Evolutionary conservation across 2,888 invertebrate genomes (phyloP).

Genomic region (Meteorus colon): DNA sequence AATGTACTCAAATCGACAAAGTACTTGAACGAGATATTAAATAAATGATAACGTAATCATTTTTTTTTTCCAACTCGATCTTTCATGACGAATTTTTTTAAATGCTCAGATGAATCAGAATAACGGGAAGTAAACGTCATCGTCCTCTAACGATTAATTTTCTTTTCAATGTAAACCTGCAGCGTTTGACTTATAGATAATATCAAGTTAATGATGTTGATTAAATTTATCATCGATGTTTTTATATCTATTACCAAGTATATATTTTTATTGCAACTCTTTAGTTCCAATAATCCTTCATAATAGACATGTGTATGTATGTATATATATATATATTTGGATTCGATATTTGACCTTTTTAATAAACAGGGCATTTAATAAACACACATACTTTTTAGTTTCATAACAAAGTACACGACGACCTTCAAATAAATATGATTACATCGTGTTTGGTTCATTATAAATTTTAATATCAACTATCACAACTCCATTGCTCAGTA

Average conservation of each 20-base stretch:
- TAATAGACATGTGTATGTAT: background rate
- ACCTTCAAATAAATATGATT: slow-evolving; percentile 41
- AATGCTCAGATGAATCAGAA: background rate
- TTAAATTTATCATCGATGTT: background rate
- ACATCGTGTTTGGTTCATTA: slow-evolving; percentile 40
- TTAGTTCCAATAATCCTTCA: background rate
- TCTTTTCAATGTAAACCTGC: background rate
- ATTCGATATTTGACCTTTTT: slow-evolving; percentile 28
- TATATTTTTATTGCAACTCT: background rate
- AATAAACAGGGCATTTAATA: slow-evolving; percentile 35
- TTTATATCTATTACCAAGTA: background rate
- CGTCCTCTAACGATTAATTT: slow-evolving; percentile 41
- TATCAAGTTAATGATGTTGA: background rate
- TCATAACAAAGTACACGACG: slow-evolving; percentile 35
- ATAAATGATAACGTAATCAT: background rate
- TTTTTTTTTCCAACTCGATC: background rate
- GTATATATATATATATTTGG: background rate
- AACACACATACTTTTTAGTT: slow-evolving; percentile 30
- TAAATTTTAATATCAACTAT: slow-evolving; percentile 43
- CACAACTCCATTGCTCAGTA: slow-evolving; percentile 31
- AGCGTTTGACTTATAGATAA: background rate
- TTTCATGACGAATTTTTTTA: slow-evolving; percentile 16
- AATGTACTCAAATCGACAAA: background rate
- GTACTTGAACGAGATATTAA: background rate
- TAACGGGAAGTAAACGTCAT: slow-evolving; percentile 41